Percentiles rank a stretch among this genome's conserved stretches.
Conservation (phyloP, 2,888 invertebrate genomes). For the Strigamia maritima region DNA sequence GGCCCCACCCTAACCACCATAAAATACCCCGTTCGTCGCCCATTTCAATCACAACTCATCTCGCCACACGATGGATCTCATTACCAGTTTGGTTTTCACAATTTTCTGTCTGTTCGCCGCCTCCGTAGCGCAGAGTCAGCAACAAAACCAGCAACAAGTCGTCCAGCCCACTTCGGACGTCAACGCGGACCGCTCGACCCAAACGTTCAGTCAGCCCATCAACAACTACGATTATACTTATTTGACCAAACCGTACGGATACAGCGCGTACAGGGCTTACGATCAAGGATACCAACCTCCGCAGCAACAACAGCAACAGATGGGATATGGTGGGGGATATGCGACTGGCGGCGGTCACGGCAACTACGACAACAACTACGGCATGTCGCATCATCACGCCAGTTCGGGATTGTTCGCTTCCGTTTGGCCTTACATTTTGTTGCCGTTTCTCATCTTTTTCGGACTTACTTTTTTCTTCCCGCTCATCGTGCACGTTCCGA, state of each 20-base stretch:
- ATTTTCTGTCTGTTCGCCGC: neutral
- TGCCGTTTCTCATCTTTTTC: slow-evolving; percentile 20
- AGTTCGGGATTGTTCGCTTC: neutral
- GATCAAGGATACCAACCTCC: neutral
- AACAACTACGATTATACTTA: neutral
- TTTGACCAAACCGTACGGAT: slow-evolving; percentile 6
- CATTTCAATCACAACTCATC: neutral
- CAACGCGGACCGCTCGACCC: neutral
- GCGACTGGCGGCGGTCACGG: neutral
- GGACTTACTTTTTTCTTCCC: slow-evolving; percentile 30
- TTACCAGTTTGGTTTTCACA: neutral
- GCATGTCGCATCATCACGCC: neutral
- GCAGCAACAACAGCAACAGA: neutral
- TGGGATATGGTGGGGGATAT: neutral
- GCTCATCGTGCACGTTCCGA: slow-evolving; percentile 10
- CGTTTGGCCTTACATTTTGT: neutral
- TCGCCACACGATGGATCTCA: neutral
- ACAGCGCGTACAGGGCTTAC: slow-evolving; percentile 5
- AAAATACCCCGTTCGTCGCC: neutral
- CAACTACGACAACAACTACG: no score
- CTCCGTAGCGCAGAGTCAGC: neutral
- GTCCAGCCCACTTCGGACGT: neutral
- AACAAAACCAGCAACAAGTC: neutral
- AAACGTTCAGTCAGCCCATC: neutral
- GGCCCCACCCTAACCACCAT: neutral